These are phyloP conservation scores for Pseudococcus longispinus DNA, from an alignment of 2,888 invertebrate species.

Conservation along the genomic window DNA sequence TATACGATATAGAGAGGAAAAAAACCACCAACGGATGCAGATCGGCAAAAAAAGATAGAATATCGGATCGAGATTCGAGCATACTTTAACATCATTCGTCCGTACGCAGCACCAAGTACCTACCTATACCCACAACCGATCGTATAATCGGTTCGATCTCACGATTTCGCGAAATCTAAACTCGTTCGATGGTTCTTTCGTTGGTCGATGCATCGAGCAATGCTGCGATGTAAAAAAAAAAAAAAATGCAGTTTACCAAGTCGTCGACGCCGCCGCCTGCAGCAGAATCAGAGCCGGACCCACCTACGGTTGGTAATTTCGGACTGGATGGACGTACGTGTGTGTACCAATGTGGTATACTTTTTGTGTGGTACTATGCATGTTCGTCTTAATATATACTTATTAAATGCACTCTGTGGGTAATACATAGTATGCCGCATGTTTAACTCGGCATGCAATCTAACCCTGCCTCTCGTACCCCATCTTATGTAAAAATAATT, in stretches of 20 bases:
- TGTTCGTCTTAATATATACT: neutral
- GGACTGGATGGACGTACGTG: neutral
- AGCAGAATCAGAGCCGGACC: neutral
- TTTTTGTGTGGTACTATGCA: neutral
- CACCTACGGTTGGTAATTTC: neutral
- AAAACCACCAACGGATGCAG: neutral
- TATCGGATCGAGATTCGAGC: neutral
- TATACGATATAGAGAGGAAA: neutral
- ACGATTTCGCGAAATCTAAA: conserved; percentile 31
- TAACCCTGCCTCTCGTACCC: neutral
- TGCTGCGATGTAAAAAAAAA: neutral
- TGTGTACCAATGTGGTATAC: neutral
- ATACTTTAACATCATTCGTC: neutral
- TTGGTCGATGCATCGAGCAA: neutral
- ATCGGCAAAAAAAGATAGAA: conserved; percentile 13
- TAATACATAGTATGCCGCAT: neutral
- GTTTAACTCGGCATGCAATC: neutral
- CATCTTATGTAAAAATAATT: neutral
- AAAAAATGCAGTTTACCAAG: neutral
- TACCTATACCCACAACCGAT: neutral
- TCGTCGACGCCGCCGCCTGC: neutral
- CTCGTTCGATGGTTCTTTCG: neutral
- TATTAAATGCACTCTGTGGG: neutral
- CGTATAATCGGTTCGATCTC: neutral
- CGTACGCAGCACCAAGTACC: neutral